Evolutionary conservation across 2,888 invertebrate species (phyloP).

Genomic region (Latrodectus hesperus): DNA sequence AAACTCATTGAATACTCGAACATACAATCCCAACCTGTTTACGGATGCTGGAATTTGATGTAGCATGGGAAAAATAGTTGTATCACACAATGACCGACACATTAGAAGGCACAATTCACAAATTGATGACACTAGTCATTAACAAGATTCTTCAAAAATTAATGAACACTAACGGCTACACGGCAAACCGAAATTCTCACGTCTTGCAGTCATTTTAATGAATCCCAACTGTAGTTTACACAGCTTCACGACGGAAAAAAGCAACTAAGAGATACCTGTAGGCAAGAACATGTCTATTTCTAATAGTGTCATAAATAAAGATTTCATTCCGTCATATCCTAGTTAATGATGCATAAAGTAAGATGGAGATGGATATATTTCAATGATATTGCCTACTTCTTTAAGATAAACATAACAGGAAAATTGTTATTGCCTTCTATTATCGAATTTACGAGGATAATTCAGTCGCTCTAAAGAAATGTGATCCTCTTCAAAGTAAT

Average conservation of each 20-base stretch:
- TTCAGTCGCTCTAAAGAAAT: slow-evolving; percentile 4
- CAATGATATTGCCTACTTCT: slow-evolving; percentile 5
- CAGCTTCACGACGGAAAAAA: not conserved
- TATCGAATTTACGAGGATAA: slow-evolving; percentile 30
- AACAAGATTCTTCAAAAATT: no score
- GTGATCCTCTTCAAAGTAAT: not conserved
- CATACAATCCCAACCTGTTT: no score
- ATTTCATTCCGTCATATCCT: not conserved
- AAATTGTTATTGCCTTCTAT: slow-evolving; percentile 44
- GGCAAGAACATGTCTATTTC: slow-evolving; percentile 16
- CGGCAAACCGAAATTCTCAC: slow-evolving; percentile 11
- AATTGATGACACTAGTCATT: no score
- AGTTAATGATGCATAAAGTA: slow-evolving; percentile 10
- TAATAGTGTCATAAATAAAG: slow-evolving; percentile 52
- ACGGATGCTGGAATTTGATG: no score
- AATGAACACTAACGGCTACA: not conserved
- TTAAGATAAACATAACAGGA: slow-evolving; percentile 15
- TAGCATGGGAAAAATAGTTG: no score
- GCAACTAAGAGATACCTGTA: slow-evolving; percentile 27
- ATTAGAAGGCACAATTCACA: no score
- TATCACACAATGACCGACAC: no score
- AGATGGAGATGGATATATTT: slow-evolving; percentile 16
- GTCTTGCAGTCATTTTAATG: slow-evolving; percentile 11
- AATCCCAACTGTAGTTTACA: not conserved
- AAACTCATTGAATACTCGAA: no score